Evolutionary conservation across 37 sponge, comb jelly and placozoan genomes (phyloP).

Genomic region (Halisarca cf. caerulea): DNA sequence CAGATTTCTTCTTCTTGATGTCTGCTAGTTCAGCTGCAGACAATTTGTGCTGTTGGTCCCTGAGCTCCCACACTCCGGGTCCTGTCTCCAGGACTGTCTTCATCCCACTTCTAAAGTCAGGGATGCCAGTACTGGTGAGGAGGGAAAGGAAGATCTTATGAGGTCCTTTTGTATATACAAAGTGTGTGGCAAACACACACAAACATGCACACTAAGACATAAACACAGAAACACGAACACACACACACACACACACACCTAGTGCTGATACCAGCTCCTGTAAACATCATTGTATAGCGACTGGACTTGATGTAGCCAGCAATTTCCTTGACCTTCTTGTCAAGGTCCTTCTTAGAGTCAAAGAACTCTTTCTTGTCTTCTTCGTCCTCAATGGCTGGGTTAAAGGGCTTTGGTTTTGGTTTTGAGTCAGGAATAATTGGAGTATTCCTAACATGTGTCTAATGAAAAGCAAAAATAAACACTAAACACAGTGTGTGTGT

Average conservation of each 20-base stretch:
- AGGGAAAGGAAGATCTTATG: too few species aligned
- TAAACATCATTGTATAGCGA: slow-evolving; percentile 73
- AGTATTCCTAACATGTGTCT: too few species aligned
- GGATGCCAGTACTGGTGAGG: slow-evolving; percentile 67
- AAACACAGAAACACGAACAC: too few species aligned
- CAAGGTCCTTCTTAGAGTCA: slow-evolving; percentile 53
- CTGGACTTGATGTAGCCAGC: slow-evolving; percentile 69
- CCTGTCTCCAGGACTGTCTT: slow-evolving; percentile 88
- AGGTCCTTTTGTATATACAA: too few species aligned
- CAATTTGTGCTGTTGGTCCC: slow-evolving; percentile 9
- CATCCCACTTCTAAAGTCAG: slow-evolving; percentile 94
- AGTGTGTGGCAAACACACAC: too few species aligned
- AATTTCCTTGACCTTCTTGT: slow-evolving; percentile 59
- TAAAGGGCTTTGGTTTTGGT: slow-evolving; percentile 13
- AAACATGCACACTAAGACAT: too few species aligned
- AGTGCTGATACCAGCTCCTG: slow-evolving; percentile 91
- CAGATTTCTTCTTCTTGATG: slow-evolving; percentile 7
- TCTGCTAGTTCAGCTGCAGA: neutral
- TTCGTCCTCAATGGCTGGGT: slow-evolving; percentile 72
- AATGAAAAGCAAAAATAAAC: too few species aligned
- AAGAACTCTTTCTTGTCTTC: slow-evolving; percentile 86
- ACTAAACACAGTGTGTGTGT: too few species aligned
- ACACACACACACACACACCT: slow-evolving; percentile 45
- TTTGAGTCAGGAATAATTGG: neutral
- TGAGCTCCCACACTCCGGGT: slow-evolving; percentile 89